phyloP scores from a whole-genome alignment of 2,888 invertebrate genomes.

The Meandrusa payeni region DNA sequence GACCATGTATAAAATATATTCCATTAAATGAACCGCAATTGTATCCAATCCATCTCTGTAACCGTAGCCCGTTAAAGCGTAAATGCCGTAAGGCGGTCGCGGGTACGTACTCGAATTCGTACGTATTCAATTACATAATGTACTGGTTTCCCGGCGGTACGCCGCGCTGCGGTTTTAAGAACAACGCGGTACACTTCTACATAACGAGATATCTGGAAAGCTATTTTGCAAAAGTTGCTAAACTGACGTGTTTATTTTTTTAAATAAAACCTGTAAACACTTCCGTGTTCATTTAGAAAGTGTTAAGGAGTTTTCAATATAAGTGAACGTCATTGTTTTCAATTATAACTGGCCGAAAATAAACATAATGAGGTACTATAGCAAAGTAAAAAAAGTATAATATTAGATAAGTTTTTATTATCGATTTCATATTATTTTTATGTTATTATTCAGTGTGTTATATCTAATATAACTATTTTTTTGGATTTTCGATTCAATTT shows the following conservation, averaged over 20 bases:
- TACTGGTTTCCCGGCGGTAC: conserved; percentile 12
- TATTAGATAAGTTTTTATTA: no score
- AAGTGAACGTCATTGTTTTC: no score
- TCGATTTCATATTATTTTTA: no score
- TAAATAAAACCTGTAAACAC: conserved; percentile 11
- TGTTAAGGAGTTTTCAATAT: conserved; percentile 1
- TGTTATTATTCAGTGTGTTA: no score
- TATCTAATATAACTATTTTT: no score
- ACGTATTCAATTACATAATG: conserved; percentile 17
- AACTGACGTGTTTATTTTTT: conserved; percentile 19
- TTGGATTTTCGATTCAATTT: no score
- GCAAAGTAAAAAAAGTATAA: no score
- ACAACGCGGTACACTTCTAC: conserved; percentile 15
- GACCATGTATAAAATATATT: neutral
- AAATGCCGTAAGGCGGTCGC: conserved; percentile 21
- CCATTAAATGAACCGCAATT: conserved; percentile 1
- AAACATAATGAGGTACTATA: no score
- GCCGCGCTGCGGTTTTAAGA: conserved; percentile 12
- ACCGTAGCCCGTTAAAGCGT: conserved; percentile 15
- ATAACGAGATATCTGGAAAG: conserved; percentile 22
- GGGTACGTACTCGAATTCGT: conserved; percentile 3
- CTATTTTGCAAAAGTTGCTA: conserved; percentile 23
- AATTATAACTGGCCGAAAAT: no score
- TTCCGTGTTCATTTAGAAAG: conserved; percentile 20
- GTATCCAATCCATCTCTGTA: conserved; percentile 11